Percentiles rank a stretch among this genome's conserved stretches.
phyloP scores from a whole-genome alignment of 2,888 invertebrate genomes.

The Dryocosmus kuriphilus region DNA sequence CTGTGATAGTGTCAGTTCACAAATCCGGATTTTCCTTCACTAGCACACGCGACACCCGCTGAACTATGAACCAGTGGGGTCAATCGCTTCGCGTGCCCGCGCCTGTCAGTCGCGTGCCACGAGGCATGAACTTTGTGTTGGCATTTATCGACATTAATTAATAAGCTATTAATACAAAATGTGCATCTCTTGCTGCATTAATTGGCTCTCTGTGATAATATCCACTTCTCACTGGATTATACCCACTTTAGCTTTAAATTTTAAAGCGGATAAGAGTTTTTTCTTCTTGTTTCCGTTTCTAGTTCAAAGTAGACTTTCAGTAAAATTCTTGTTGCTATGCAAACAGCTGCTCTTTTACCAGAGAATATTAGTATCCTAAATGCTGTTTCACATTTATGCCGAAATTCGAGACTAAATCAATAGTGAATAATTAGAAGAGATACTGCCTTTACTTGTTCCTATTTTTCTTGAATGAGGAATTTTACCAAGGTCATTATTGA shows the following conservation, averaged over 20 bases:
- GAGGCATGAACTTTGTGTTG: slow-evolving; percentile 43
- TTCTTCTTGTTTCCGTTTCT: neutral
- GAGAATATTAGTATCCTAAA: neutral
- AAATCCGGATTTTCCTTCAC: neutral
- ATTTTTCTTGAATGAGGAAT: neutral
- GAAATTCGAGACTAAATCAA: neutral
- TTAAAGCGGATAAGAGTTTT: neutral
- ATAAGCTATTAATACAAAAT: slow-evolving; percentile 40
- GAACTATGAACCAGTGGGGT: slow-evolving; percentile 22
- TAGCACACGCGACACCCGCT: slow-evolving; percentile 9
- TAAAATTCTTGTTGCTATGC: neutral
- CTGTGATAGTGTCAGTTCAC: neutral
- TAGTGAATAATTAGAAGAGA: neutral
- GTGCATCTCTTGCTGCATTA: neutral
- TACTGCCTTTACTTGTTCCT: neutral
- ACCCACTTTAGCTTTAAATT: neutral
- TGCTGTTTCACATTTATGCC: neutral
- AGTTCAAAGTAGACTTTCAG: neutral
- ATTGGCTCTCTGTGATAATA: neutral
- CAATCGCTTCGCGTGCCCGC: slow-evolving; percentile 29
- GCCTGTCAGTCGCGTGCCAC: slow-evolving; percentile 26
- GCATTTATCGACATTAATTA: slow-evolving; percentile 41
- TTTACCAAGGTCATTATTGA: neutral
- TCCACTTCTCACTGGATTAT: neutral
- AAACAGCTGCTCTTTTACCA: neutral